These are phyloP conservation scores for Pristionchus arcanus DNA, from an alignment of 2,888 invertebrate species.

Conservation along the genomic window DNA sequence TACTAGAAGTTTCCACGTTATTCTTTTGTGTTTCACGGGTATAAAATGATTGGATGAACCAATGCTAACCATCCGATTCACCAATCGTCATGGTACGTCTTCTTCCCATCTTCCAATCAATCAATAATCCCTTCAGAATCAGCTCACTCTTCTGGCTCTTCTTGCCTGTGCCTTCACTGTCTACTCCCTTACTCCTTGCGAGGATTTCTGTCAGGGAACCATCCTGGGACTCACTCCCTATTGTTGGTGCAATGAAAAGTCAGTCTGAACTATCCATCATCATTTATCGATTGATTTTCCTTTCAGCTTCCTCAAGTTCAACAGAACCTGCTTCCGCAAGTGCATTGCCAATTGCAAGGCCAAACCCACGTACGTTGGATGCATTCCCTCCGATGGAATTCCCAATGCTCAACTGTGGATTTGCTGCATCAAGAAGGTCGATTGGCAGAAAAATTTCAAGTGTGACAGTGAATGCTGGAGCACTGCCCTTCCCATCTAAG, in stretches of 20 bases:
- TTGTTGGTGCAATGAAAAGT: not conserved
- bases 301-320: conserved; percentile 1
- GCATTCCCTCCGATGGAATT: conserved; percentile 14
- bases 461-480: not conserved
- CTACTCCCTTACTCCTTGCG: conserved; percentile 8
- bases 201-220: conserved; percentile 14
- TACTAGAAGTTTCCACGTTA: too few species aligned
- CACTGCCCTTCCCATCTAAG: too few species aligned
- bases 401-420: conserved; percentile 8
- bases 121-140: not conserved
- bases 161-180: conserved; percentile 1
- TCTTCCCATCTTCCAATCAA: conserved; percentile 14
- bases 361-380: not conserved
- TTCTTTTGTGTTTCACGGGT: too few species aligned
- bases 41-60: too few species aligned
- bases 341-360: conserved; percentile 14
- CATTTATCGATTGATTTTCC: not conserved
- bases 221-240: not conserved
- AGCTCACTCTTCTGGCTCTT: conserved; percentile 14
- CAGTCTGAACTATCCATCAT: not conserved
- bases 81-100: not conserved
- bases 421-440: conserved; percentile 7
- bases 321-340: conserved; percentile 6
- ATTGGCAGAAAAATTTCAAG: not conserved
- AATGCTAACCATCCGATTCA: too few species aligned